Conservation (phyloP, 2,113 vertebrate genomes). For the Pseudolaguvia tuberculata region DNA sequence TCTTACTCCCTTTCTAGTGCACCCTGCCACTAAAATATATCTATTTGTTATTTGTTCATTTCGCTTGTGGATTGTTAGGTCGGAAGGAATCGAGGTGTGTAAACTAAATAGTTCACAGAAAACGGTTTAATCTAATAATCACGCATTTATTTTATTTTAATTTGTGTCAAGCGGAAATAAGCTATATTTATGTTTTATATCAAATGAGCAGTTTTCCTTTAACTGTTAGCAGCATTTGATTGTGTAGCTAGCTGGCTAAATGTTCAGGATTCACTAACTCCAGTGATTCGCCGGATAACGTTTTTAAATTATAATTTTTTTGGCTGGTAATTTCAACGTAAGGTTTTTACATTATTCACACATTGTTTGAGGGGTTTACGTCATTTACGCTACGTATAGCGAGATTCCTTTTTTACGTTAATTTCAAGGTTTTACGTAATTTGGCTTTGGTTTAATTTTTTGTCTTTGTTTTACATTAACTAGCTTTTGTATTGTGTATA, state of each 20-base stretch:
- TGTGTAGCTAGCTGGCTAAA: too few species aligned
- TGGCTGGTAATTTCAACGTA: neutral
- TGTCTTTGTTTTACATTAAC: too few species aligned
- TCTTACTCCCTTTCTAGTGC: neutral
- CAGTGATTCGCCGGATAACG: neutral
- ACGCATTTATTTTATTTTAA: neutral
- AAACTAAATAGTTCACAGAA: neutral
- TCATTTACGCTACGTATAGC: neutral
- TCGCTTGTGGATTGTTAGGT: neutral
- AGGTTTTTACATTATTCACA: neutral
- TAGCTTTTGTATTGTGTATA: too few species aligned
- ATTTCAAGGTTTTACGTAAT: too few species aligned
- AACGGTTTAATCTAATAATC: neutral
- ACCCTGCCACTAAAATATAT: neutral
- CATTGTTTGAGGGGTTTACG: neutral
- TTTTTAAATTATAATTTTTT: neutral
- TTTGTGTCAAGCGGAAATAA: neutral
- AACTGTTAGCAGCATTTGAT: neutral
- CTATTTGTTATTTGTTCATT: neutral
- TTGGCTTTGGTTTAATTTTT: too few species aligned
- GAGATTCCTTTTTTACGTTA: too few species aligned
- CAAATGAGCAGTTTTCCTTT: neutral
- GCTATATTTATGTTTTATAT: neutral
- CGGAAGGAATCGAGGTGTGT: conserved; percentile 18
- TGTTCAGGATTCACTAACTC: neutral